phyloP scores from a whole-genome alignment of 2,888 invertebrate genomes.

The Ramazzottius varieornatus region DNA sequence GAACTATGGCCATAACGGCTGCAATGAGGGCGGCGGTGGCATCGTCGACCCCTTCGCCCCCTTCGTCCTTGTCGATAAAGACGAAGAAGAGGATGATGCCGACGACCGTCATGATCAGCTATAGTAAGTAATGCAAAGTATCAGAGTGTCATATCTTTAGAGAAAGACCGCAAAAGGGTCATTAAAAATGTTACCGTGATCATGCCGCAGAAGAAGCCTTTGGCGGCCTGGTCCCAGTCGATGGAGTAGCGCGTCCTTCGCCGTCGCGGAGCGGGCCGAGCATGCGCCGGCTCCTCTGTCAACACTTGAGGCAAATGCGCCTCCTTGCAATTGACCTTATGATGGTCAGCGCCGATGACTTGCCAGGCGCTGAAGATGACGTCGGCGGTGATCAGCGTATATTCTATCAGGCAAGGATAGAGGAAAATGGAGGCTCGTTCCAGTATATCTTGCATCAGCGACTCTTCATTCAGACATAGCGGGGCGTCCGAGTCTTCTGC shows the following conservation, averaged over 20 bases:
- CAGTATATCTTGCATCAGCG: background rate
- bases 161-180: too few species aligned
- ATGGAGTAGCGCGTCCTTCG: background rate
- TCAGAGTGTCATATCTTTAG: too few species aligned
- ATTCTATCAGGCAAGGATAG: background rate
- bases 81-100: background rate
- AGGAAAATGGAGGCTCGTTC: background rate
- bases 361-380: background rate
- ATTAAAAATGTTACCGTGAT: too few species aligned
- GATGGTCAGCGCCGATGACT: background rate
- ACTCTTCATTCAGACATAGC: background rate
- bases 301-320: background rate
- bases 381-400: background rate
- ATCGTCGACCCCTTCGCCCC: background rate
- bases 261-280: background rate
- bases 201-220: background rate
- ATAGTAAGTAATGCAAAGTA: too few species aligned
- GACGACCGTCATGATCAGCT: background rate
- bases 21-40: background rate
- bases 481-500: background rate
- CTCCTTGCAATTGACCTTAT: background rate
- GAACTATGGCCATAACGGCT: background rate
- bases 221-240: background rate
- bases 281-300: too few species aligned
- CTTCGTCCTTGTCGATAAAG: background rate